Evolutionary conservation across 2,797 vertebrate species (phyloP), one percentile per base, ranked within the genome.

Genomic region (Pempheris klunzingeri): DNA sequence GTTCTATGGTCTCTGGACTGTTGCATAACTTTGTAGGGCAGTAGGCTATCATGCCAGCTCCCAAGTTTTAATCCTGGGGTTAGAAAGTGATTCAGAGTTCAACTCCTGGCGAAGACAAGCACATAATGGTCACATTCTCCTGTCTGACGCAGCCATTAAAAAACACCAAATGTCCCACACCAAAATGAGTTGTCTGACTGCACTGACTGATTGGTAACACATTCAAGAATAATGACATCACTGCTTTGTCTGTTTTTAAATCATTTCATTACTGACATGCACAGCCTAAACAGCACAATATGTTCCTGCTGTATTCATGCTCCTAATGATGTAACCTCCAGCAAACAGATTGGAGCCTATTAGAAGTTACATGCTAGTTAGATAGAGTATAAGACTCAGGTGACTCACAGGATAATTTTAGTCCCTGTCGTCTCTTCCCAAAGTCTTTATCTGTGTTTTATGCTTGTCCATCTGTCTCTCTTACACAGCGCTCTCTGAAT

Each of bases 381-480:
- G 4, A 15, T 7, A 30, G 22, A 44, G 22, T 39, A 15, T 36
- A 14, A 72, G 73, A 75, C 22, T 70, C 55, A 49, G 28, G 76
- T 64, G 86, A 70, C 60, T 63, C 20, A 64, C 58, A 61, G n/a
- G 57, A 82, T 85, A 28, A 79, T 80, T 81, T 73, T 65, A 77
- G 66, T 64, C 54, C 34, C 64, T 75, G 70, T 75, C 43, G 0
- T 68, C 53, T 63, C 50, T 53, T 66, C 54, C 44, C 57, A 26
- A 74, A 70, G 43, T 79, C 69, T 82, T 77, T 62, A 55, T 74
- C 67, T 55, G 55, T 81, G 58, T 85, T 80, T 86, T 74, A 75
- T 72, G 67, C 86, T 71, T 71, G 69, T 81, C 87, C 86, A 83
- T 87, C 88, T 89, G 84, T 78, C 55, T 74, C 53, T 63, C 57